Percentiles rank a stretch among this genome's conserved stretches.
Conservation (phyloP, 2,888 invertebrate species). For the Drosophila longiperda region DNA sequence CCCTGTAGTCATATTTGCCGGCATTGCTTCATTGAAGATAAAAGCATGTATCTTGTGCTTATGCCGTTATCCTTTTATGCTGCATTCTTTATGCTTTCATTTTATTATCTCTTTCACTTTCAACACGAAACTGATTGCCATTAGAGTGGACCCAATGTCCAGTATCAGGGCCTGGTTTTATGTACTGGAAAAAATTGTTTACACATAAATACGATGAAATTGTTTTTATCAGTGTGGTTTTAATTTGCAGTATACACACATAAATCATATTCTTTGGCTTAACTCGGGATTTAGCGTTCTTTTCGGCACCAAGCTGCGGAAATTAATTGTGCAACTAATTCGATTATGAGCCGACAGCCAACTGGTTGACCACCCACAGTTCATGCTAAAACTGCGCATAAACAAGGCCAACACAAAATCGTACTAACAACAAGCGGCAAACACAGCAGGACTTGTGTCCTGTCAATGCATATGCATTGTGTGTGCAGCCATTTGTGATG, state of each 20-base stretch:
- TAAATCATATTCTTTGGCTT: conserved; percentile 38
- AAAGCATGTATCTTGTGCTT: conserved; percentile 61
- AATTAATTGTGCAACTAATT: conserved; percentile 80
- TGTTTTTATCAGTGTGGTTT: conserved; percentile 5
- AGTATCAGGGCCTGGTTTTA: conserved; percentile 44
- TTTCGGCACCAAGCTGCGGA: conserved; percentile 58
- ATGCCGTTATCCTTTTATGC: conserved; percentile 66
- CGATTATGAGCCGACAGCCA: conserved; percentile 59
- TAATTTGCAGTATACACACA: conserved; percentile 28
- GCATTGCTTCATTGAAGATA: conserved; percentile 53
- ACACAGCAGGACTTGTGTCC: conserved; percentile 35
- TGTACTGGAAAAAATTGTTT: conserved; percentile 53
- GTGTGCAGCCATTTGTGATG: conserved; percentile 17
- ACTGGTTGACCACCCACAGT: conserved; percentile 35
- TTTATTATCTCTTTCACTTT: conserved; percentile 64
- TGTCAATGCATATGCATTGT: conserved; percentile 28
- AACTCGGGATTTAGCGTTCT: conserved; percentile 30
- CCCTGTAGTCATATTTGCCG: conserved; percentile 48
- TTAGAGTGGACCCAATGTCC: conserved; percentile 32
- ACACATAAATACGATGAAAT: conserved; percentile 26
- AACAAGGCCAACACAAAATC: conserved; percentile 19
- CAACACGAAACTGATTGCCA: conserved; percentile 41
- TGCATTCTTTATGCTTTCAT: conserved; percentile 59
- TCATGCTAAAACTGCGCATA: conserved; percentile 35
- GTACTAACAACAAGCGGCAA: conserved; percentile 1